phyloP scores from a whole-genome alignment of 2,113 vertebrate genomes.

The Triplophysa tibetana region DNA sequence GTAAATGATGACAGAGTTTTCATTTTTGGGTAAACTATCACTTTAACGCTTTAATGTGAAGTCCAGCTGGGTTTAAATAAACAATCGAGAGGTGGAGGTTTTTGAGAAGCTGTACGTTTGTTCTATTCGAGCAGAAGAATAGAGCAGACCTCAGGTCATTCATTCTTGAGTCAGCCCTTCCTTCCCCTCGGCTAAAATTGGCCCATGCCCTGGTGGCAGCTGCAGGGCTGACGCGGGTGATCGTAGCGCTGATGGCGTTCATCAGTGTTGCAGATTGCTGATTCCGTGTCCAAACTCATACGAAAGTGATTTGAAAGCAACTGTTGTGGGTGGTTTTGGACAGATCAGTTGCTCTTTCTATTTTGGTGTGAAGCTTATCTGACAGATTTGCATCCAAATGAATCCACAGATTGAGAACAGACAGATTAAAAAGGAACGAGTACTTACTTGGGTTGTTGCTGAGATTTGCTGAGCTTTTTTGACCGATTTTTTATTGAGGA shows the following conservation, averaged over 20 bases:
- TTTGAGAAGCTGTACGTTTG: not conserved
- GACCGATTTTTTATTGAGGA: not conserved
- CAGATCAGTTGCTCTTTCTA: slow-evolving; percentile 7
- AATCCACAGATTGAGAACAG: not conserved
- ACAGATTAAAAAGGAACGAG: slow-evolving; percentile 16
- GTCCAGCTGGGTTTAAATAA: not conserved
- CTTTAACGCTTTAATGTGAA: not conserved
- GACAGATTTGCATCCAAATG: not conserved
- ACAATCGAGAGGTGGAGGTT: not conserved
- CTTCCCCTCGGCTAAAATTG: slow-evolving; percentile 49
- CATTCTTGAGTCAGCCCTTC: slow-evolving; percentile 38
- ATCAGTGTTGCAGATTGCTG: not conserved
- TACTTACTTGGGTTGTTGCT: not conserved
- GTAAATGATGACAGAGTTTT: no score
- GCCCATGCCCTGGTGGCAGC: slow-evolving; percentile 33
- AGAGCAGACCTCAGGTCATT: slow-evolving; percentile 8
- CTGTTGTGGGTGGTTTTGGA: slow-evolving; percentile 1
- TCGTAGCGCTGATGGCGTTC: slow-evolving; percentile 4
- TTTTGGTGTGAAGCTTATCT: not conserved
- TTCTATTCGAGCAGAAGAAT: slow-evolving; percentile 16
- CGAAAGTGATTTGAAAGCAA: not conserved
- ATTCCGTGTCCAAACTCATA: not conserved
- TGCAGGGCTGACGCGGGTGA: slow-evolving; percentile 8
- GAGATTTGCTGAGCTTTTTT: not conserved
- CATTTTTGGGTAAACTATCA: no score